Percentiles rank a stretch among this genome's conserved stretches.
Conservation (phyloP, 2,888 invertebrate genomes). For the Folsomia manolachei region DNA sequence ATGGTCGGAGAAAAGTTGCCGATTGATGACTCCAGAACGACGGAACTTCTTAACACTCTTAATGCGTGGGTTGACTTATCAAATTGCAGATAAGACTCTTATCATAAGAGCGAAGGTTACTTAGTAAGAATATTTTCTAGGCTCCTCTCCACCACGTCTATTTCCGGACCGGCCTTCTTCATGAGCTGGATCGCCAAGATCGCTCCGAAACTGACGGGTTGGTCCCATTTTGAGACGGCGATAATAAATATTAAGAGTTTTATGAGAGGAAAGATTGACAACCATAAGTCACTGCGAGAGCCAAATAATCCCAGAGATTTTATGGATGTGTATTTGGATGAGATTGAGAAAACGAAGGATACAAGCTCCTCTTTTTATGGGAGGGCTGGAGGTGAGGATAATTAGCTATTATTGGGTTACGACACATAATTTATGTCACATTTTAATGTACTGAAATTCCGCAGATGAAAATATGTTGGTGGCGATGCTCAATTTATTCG, state of each 20-base stretch:
- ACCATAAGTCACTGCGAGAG: slow-evolving; percentile 25
- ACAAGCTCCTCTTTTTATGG: slow-evolving; percentile 36
- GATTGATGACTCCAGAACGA: slow-evolving; percentile 21
- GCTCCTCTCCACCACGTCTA: slow-evolving; percentile 11
- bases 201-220: slow-evolving; percentile 21
- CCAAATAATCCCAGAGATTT: slow-evolving; percentile 30
- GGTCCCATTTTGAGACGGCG: slow-evolving; percentile 5
- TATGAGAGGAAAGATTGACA: slow-evolving; percentile 25
- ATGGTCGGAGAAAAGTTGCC: slow-evolving; percentile 28
- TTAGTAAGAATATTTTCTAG: background rate
- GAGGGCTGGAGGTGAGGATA: slow-evolving; percentile 27
- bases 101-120: background rate
- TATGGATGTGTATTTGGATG: slow-evolving; percentile 35
- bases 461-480: slow-evolving; percentile 35
- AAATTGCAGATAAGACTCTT: background rate
- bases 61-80: too few species aligned
- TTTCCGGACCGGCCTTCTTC: slow-evolving; percentile 31
- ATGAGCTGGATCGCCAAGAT: slow-evolving; percentile 29
- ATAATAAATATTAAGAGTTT: slow-evolving; percentile 18
- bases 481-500: slow-evolving; percentile 34
- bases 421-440: too few species aligned
- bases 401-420: background rate
- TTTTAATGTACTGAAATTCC: background rate
- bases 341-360: slow-evolving; percentile 38
- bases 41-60: slow-evolving; percentile 21